Evolutionary conservation across 2,797 vertebrate genomes (phyloP), one percentile per base, ranked within the genome.

Genomic region (Merluccius polli): DNA sequence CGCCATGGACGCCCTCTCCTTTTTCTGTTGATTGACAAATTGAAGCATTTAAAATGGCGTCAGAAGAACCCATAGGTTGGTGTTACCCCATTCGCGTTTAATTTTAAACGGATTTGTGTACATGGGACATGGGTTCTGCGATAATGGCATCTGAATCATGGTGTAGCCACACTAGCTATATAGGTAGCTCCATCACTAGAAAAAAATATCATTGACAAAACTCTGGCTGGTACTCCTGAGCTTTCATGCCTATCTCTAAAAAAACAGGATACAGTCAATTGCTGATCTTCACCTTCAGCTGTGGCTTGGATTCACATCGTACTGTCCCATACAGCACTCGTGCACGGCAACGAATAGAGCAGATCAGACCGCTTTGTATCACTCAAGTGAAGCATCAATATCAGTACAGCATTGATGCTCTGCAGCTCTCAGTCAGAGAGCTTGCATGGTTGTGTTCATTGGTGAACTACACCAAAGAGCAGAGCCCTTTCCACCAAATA

Each of bases 1-100:
- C 86, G 95, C 92, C 71, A 97, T 92, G 21, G 98, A 98, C 0
- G 96, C 93, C 85, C 96, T 96, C 85, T 99, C 97, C 91, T 99
- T 99, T 94, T 98, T 99, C 98, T 99, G 93, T 89, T 75, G 73
- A 84, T 29, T 86, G 35, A 87, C 18, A 10, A 72, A 72, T 12
- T n/a, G 59, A 82, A 65, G 8, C 9, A 71, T 81, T 32, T 80
- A 31, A 77, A 81, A 29, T 7, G 36, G 24, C 15, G 32, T 73
- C 21, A 71, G 72, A 36, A 21, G 48, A 59, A 59, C 21, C 48
- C 48, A n/a, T 59, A 7, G 48, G 48, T 9, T 59, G 48, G 21
- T 8, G 16, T 18, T 41, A 41, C 38, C 38, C 38, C 6, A 41
- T 8, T 41, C 8, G 33, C 33, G 33, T 3, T 35, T 35, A 8